These are phyloP conservation scores for Bombycilla garrulus DNA, from an alignment of 2,113 vertebrate genomes.

Conservation along the genomic window DNA sequence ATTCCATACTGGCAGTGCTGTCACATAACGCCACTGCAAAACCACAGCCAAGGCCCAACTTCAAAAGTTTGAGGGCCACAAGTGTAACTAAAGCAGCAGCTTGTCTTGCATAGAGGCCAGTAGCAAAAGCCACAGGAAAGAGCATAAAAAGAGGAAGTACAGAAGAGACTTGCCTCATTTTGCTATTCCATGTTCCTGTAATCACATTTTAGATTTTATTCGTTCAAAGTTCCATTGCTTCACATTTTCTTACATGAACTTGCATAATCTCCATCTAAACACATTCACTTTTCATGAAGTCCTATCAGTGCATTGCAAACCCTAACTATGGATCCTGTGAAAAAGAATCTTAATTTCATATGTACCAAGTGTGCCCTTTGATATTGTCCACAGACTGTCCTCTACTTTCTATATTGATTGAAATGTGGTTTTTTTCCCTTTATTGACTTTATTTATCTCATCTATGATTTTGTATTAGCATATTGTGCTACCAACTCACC, in stretches of 20 bases:
- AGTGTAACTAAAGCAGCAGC: not conserved
- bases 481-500: not conserved
- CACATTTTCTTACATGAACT: not conserved
- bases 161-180: not conserved
- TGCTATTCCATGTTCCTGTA: not conserved
- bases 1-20: not conserved
- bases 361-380: not conserved
- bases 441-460: not conserved
- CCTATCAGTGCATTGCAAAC: not conserved
- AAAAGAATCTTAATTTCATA: not conserved
- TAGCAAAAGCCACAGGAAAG: not conserved
- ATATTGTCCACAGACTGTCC: not conserved
- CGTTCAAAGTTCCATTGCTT: not conserved
- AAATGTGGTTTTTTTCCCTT: rapidly evolving
- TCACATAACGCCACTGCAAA: not conserved
- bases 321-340: not conserved
- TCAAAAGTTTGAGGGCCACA: not conserved
- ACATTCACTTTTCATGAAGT: not conserved
- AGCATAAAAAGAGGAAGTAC: not conserved
- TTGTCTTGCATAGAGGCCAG: not conserved
- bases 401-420: not conserved
- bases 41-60: not conserved
- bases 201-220: not conserved
- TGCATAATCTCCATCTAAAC: not conserved
- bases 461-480: not conserved